A percentile compares a stretch with the other conserved stretches of the same genome.
Evolutionary conservation across 92 coral and sea anemone species (phyloP).

Genomic region (Phenganax marumi): DNA sequence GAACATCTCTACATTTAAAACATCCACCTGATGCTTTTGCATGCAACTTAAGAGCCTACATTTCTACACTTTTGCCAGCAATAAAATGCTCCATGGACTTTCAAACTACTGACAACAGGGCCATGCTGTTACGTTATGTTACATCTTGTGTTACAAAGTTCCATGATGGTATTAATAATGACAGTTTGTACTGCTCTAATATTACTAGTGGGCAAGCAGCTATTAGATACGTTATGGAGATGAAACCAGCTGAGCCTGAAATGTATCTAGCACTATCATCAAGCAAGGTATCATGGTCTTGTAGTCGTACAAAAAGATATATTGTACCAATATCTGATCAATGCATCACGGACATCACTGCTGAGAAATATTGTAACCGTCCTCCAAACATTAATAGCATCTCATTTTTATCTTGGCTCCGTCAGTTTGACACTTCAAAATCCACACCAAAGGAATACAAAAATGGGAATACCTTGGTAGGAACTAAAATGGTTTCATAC

Average conservation of each 20-base stretch:
- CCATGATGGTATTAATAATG: slow-evolving; percentile 36
- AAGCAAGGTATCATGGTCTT: slow-evolving; percentile 7
- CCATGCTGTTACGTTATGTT: slow-evolving; percentile 44
- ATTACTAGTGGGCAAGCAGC: slow-evolving; percentile 36
- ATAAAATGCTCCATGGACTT: slow-evolving; percentile 55
- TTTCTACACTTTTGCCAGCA: no score
- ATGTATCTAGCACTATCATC: no score
- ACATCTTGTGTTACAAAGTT: slow-evolving; percentile 45
- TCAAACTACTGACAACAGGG: slow-evolving; percentile 49
- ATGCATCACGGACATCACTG: not conserved
- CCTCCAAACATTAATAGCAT: not conserved
- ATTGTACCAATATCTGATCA: not conserved
- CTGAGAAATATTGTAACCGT: not conserved
- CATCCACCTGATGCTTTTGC: slow-evolving; percentile 48
- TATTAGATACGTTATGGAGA: not conserved
- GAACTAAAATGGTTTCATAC: not conserved
- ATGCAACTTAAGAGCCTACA: slow-evolving; percentile 41
- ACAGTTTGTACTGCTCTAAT: slow-evolving; percentile 16
- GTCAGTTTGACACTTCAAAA: not conserved
- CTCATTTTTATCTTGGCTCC: slow-evolving; percentile 18
- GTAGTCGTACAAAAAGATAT: slow-evolving; percentile 1
- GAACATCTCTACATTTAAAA: slow-evolving; percentile 1
- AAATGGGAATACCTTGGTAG: slow-evolving; percentile 1
- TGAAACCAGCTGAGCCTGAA: slow-evolving; percentile 18
- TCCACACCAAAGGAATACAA: not conserved